Evolutionary conservation across 2,888 invertebrate genomes (phyloP).

Genomic region (Lysandra coridon): DNA sequence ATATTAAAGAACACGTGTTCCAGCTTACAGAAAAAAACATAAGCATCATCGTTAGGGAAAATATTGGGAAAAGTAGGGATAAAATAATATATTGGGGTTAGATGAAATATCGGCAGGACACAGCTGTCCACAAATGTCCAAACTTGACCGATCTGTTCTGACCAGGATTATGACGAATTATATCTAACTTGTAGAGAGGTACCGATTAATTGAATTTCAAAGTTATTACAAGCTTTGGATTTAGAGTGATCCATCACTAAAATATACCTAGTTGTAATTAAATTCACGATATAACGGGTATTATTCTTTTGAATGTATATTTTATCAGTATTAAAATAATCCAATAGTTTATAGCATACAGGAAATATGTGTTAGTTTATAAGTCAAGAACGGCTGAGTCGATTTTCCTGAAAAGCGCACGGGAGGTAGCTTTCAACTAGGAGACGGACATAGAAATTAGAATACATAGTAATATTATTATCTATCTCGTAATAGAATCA

Average conservation of each 20-base stretch:
- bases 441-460: no score
- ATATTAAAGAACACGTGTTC: neutral
- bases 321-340: no score
- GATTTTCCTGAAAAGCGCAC: no score
- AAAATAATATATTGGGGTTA: neutral
- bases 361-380: no score
- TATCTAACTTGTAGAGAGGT: neutral
- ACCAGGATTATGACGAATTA: slow-evolving; percentile 8
- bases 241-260: neutral
- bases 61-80: neutral
- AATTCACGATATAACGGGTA: neutral
- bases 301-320: no score
- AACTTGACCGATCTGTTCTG: slow-evolving; percentile 4
- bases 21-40: neutral
- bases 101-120: neutral
- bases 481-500: no score
- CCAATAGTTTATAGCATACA: no score
- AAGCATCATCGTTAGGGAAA: neutral
- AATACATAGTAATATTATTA: no score
- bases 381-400: no score
- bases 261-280: neutral
- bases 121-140: slow-evolving; percentile 14
- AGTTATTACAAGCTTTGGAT: neutral
- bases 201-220: slow-evolving; percentile 20
- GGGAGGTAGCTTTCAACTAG: no score